Evolutionary conservation across 2,797 vertebrate species (phyloP), one percentile per base, ranked within the genome.

Genomic region (Avahi laniger): DNA sequence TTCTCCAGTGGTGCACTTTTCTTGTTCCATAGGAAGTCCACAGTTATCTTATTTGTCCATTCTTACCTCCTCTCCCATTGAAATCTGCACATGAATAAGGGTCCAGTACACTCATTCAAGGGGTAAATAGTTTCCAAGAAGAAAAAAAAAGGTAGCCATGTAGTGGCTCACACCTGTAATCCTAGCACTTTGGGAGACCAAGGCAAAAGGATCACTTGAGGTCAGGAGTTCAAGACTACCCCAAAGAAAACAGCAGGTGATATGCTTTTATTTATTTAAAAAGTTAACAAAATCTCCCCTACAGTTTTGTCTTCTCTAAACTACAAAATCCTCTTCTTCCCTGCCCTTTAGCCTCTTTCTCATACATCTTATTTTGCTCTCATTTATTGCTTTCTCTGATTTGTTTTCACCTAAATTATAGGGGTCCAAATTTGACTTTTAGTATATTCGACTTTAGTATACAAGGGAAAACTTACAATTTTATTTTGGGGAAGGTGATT

Each of bases 301-400:
- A 52, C 20, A 83, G 79, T 46, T 83, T 87, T 90, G 72, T 63
- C 28, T 85, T 35, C 33, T 90, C 8, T 35, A 52, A 46, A 88
- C 28, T 78, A 12, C 48, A 88, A 91, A 84, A 88, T 80, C 22
- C 33, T 33, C 22, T 84, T 54, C 30, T 33, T 18, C 30, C 38
- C 14, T 63, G 91, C 41, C 57, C 43, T 41, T 82, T 73, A 76
- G 57, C 33, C 46, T 94, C 18, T 33, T 90, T 76, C 50, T 84
- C 28, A 15, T 22, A 33, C n/a, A 18, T 61, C 69, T 88, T 82
- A 65, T 48, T 94, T 75, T 30, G 24, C 24, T 96, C 26, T 72
- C 9, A 50, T 57, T 86, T 90, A 73, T 87, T 95, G 50, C 35
- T 93, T 89, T 54, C n/a, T 89, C 54, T 93, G 69, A 82, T 81